Evolutionary conservation across 2,888 invertebrate genomes (phyloP), one percentile per base, ranked within the genome.

Genomic region (Callinectes sapidus): DNA sequence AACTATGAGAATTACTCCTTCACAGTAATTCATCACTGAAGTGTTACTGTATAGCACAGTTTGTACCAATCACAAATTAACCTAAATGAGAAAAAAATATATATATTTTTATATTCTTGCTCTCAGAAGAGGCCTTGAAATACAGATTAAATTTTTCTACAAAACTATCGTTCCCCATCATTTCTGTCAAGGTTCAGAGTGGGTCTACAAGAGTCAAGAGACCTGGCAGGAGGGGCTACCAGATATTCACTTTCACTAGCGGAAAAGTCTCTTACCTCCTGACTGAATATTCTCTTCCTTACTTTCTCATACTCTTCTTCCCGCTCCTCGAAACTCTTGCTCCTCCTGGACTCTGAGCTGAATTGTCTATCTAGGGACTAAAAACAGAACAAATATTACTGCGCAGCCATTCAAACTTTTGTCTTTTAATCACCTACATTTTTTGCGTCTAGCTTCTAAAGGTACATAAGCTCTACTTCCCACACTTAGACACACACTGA

Each of bases 261-360:
- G 54, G 55, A 89, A n/a, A 92, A 92, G 55, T 89, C 81, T 92
- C 95, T 95, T 95, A 96, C 96, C 95, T 96, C 96, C 95, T 95
- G 96, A 96, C 97, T 97, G 95, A 99, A 99, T 96, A 99, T 99
- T 96, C 98, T 97, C 95, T 97, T 97, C 93, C 98, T 96, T 90
- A 97, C 98, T 95, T 97, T 97, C 95, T 98, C 98, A 95, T 99
- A 99, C 95, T 98, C 98, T 95, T 97, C 97, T 96, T 98, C 98
- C 54, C 99, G 96, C 96, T 99, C 98, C 96, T 99, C 99, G 95
- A 98, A 97, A 95, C 98, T 98, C 95, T 98, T 98, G 96, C 97
- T 97, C 94, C 97, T 96, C 92, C 97, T 96, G 95, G 97, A 97
- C 93, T 97, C 97, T 95, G 97, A 96, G 94, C 97, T 96, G 93